Evolutionary conservation across 2,888 invertebrate genomes (phyloP), one percentile per base, ranked within the genome.

Genomic region (Mythimna pallens): DNA sequence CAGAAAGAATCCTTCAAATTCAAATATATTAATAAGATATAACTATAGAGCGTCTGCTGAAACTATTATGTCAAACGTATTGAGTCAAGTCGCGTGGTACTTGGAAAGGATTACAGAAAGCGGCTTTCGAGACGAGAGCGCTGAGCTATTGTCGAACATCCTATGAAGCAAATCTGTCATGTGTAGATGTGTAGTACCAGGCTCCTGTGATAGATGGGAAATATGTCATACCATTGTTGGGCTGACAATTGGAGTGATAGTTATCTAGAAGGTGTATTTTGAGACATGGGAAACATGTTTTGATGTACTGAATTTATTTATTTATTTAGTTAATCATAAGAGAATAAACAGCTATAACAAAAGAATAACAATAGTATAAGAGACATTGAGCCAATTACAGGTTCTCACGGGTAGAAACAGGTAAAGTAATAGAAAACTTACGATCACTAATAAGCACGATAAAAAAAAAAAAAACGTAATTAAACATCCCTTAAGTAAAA

Each of bases 41-140:
- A 61, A 14, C 40, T 20, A 10, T 12, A 63, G 30, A 78, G 40
- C 34, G 20, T 58, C 59, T 64, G 61, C 64, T 81, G 70, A 65
- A 78, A 81, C 81, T 74, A 81, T 78, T 69, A 71, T 66, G 43
- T 82, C 64, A 65, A 70, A 70, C 61, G 66, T 80, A 73, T 73
- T 65, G 79, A 64, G 71, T 73, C 50, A 67, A 68, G 66, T 68
- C 72, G 52, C 73, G 36, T 76, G 66, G 65, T 80, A 71, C 82
- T 80, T 77, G 61, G 30, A n/a, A 55, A 67, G 80, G 82, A 82
- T 82, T 82, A 82, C 73, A 58, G 1, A 69, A 82, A 82, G 82
- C 82, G 69, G 80, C 82, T 82, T 82, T 66, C 55, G 68, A 67
- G 76, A 76, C 74, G 78, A 79, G 78, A 12, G 71, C 64, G 73